A percentile compares a stretch with the other conserved stretches of the same genome.
Conservation (phyloP, 2,113 vertebrate species). For the Trichechus manatus region DNA sequence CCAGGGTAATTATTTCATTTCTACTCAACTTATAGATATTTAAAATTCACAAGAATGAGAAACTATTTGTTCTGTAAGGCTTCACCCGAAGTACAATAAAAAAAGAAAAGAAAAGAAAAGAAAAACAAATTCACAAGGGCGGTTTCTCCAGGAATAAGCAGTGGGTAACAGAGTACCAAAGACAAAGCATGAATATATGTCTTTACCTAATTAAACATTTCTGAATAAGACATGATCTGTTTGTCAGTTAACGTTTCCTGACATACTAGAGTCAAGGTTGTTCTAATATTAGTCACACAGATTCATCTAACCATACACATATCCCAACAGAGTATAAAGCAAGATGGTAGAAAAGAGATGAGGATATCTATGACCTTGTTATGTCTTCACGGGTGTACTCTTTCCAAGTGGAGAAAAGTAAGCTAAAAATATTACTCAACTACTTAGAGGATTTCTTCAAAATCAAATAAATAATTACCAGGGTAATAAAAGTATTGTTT, state of each 20-base stretch:
- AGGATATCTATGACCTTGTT: background rate
- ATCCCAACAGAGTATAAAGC: background rate
- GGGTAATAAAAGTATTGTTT: background rate
- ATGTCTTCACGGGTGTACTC: background rate
- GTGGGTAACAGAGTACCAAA: background rate
- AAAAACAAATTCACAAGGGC: background rate
- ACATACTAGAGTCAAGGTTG: background rate
- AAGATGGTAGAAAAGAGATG: background rate
- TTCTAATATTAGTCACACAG: background rate
- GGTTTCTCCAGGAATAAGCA: constrained; percentile 36
- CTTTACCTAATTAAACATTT: background rate
- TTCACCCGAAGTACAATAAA: too few species aligned
- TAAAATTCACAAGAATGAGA: background rate
- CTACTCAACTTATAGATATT: background rate
- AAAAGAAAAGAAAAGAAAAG: too few species aligned
- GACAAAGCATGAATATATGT: background rate
- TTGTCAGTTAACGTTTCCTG: background rate
- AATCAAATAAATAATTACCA: constrained; percentile 36
- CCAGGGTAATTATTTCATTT: constrained; percentile 58
- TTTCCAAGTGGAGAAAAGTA: background rate
- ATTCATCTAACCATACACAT: background rate
- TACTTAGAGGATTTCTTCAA: background rate
- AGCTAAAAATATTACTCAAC: constrained; percentile 30
- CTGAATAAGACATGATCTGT: background rate
- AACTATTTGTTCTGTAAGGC: too few species aligned